Evolutionary conservation across 2,797 vertebrate genomes (phyloP).

Genomic region (Distichodus sexfasciatus): DNA sequence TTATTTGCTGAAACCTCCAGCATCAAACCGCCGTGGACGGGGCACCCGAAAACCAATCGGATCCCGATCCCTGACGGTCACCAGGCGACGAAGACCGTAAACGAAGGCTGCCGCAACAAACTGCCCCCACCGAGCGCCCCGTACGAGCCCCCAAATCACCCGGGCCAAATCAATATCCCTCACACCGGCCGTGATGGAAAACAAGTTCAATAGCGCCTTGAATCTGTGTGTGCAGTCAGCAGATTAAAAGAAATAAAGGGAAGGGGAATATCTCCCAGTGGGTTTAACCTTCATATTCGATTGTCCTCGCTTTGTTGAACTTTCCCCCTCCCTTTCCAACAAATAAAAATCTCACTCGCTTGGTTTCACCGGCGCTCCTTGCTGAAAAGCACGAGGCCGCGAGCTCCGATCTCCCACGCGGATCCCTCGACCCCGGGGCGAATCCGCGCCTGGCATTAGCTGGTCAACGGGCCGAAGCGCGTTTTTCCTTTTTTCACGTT

Average conservation of each 20-base stretch:
- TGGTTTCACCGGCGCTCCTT: not conserved
- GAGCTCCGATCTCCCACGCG: not conserved
- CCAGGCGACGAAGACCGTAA: slow-evolving; percentile 58
- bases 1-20: slow-evolving; percentile 26
- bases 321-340: not conserved
- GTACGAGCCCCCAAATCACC: slow-evolving; percentile 57
- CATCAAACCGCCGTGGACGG: slow-evolving; percentile 37
- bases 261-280: slow-evolving; percentile 22
- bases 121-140: slow-evolving; percentile 47
- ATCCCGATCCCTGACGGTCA: slow-evolving; percentile 35
- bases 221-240: slow-evolving; percentile 15
- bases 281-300: slow-evolving; percentile 11
- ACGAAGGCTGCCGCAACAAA: slow-evolving; percentile 60
- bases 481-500: slow-evolving; percentile 38
- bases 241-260: not conserved
- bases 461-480: slow-evolving; percentile 35
- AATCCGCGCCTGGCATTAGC: slow-evolving; percentile 45
- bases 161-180: slow-evolving; percentile 58
- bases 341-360: not conserved
- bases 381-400: not conserved
- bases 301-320: not conserved
- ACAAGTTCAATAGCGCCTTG: slow-evolving; percentile 10
- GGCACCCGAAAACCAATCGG: not conserved
- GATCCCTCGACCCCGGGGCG: slow-evolving; percentile 23
- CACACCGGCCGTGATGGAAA: not conserved